phyloP scores from a whole-genome alignment of 1,140 invertebrate genomes.

The Brachionus angularis region DNA sequence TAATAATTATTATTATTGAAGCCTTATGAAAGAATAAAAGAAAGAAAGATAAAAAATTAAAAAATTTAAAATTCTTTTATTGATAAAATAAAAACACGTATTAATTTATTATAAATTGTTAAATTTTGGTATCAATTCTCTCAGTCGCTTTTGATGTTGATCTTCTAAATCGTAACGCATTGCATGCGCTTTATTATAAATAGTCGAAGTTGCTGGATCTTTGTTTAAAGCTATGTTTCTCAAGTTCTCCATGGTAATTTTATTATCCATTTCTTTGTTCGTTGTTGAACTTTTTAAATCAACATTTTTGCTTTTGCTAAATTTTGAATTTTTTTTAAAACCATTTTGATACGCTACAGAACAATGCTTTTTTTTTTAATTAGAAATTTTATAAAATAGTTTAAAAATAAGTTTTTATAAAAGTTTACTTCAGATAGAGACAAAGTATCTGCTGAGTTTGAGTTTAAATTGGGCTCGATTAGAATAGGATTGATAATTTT shows the following conservation, averaged over 20 bases:
- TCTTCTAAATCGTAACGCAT: conserved; percentile 38
- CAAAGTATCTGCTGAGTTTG: conserved; percentile 9
- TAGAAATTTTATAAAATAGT: background rate
- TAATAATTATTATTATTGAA: too few species aligned
- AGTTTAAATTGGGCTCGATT: conserved; percentile 3
- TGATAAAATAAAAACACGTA: background rate
- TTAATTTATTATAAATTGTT: background rate
- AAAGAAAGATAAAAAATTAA: background rate
- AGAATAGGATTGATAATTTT: background rate
- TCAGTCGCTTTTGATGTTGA: conserved; percentile 31
- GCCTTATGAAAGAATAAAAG: too few species aligned
- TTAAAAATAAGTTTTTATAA: too few species aligned
- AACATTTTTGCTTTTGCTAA: background rate
- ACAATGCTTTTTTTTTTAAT: background rate
- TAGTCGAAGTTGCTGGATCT: conserved; percentile 3
- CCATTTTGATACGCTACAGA: background rate
- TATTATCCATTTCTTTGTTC: background rate
- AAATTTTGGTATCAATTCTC: conserved; percentile 35
- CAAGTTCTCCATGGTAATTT: conserved; percentile 1
- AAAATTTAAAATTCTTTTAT: background rate
- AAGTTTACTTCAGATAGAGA: conserved; percentile 9
- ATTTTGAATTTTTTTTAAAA: background rate
- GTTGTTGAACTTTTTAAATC: conserved; percentile 28
- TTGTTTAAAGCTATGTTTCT: conserved; percentile 11
- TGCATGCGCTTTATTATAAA: conserved; percentile 16